Conservation (phyloP, 2,888 invertebrate genomes). For the Idaea biselata region DNA sequence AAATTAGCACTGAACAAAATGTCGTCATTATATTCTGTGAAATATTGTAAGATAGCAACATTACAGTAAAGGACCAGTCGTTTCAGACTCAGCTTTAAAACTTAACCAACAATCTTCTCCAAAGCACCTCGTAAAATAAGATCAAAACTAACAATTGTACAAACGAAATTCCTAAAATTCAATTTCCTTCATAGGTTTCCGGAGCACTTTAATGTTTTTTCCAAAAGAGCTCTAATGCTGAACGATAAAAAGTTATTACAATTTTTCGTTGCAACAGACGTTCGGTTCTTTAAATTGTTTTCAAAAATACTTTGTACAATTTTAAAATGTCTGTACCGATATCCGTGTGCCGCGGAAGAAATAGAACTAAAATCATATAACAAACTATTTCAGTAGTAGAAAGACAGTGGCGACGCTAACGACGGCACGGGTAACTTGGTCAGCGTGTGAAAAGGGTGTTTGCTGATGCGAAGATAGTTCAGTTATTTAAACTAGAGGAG, state of each 20-base stretch:
- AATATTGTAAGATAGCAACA: neutral
- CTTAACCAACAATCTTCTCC: neutral
- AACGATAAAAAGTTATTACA: conserved; percentile 3
- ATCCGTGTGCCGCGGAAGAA: neutral
- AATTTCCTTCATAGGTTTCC: neutral
- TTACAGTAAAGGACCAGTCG: neutral
- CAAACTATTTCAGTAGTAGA: neutral
- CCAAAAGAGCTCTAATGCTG: conserved; percentile 1
- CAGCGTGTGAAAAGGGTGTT: neutral
- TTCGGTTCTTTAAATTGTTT: neutral
- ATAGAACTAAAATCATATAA: neutral
- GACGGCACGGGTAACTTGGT: neutral
- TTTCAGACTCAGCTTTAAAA: neutral
- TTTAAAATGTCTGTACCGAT: neutral
- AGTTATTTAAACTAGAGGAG: conserved; percentile 2
- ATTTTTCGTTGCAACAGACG: conserved; percentile 2
- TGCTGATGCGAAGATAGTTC: neutral
- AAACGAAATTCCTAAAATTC: conserved; percentile 2
- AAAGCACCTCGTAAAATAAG: neutral
- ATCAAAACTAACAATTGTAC: neutral
- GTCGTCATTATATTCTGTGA: neutral
- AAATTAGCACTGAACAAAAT: no score
- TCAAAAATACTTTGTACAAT: neutral
- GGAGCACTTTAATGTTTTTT: neutral
- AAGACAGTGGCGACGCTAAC: neutral